Conservation (phyloP, 2,113 vertebrate species). For the Sander lucioperca region DNA sequence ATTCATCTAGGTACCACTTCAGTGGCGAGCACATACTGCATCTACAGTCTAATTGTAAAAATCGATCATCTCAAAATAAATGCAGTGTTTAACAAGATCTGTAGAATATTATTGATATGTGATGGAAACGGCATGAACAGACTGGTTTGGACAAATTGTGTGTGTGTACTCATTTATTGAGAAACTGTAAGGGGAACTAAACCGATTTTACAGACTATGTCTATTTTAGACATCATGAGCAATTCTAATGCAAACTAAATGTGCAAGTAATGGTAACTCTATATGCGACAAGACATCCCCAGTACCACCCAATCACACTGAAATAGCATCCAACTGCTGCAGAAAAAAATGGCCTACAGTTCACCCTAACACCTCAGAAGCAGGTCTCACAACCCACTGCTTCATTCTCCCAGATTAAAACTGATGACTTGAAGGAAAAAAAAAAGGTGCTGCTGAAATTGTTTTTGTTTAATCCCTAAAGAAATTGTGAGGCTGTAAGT, state of each 20-base stretch:
- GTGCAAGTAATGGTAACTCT: not conserved
- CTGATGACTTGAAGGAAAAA: not conserved
- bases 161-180: not conserved
- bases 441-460: not conserved
- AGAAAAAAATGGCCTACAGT: not conserved
- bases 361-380: not conserved
- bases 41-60: not conserved
- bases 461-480: not conserved
- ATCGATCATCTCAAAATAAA: not conserved
- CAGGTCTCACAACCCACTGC: not conserved
- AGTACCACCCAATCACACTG: no score
- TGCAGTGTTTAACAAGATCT: not conserved
- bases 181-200: not conserved
- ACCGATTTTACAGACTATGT: not conserved
- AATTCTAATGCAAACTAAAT: not conserved
- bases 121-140: not conserved
- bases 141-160: no score
- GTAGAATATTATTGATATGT: not conserved
- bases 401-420: constrained; percentile 3
- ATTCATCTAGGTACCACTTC: not conserved
- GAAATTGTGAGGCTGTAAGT: not conserved
- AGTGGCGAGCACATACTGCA: not conserved
- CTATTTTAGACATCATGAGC: not conserved
- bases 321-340: not conserved
- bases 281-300: not conserved